These are phyloP conservation scores for Cremastinae sp. DNA, from an alignment of 2,888 invertebrate genomes.

Conservation along the genomic window DNA sequence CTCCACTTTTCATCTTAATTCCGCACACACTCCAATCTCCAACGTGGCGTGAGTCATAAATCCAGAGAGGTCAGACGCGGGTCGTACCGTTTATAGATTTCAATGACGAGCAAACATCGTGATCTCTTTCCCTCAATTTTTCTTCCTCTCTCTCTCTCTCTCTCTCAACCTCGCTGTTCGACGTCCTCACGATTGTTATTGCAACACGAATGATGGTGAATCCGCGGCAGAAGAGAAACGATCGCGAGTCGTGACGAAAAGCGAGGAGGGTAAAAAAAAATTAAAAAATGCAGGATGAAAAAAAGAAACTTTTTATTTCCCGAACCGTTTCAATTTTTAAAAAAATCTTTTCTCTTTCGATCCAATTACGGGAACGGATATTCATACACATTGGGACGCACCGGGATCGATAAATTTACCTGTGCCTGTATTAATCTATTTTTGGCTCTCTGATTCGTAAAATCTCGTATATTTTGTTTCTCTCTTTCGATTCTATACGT, in stretches of 20 bases:
- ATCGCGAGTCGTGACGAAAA: slow-evolving; percentile 26
- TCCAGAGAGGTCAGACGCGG: slow-evolving; percentile 35
- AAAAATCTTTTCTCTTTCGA: slow-evolving; percentile 21
- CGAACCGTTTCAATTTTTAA: slow-evolving; percentile 10
- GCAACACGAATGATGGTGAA: background rate
- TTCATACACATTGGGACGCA: background rate
- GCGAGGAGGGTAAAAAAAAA: background rate
- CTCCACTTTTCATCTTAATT: background rate
- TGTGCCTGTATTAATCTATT: slow-evolving; percentile 26
- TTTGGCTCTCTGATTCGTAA: slow-evolving; percentile 38
- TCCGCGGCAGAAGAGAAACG: background rate
- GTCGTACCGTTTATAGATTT: slow-evolving; percentile 46
- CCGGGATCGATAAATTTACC: slow-evolving; percentile 1
- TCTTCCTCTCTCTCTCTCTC: background rate
- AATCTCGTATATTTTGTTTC: slow-evolving; percentile 43
- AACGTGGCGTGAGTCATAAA: background rate
- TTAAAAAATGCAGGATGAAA: slow-evolving; percentile 18
- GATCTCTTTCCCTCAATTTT: background rate
- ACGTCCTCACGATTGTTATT: slow-evolving; percentile 25
- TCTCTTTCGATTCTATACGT: background rate
- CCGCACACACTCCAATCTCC: background rate
- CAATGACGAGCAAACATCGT: slow-evolving; percentile 32
- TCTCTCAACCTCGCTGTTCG: background rate
- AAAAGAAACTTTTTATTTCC: slow-evolving; percentile 13
- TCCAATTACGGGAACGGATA: slow-evolving; percentile 22